Evolutionary conservation across 1,140 invertebrate genomes (phyloP).

Genomic region (Neotoxoptera formosana): DNA sequence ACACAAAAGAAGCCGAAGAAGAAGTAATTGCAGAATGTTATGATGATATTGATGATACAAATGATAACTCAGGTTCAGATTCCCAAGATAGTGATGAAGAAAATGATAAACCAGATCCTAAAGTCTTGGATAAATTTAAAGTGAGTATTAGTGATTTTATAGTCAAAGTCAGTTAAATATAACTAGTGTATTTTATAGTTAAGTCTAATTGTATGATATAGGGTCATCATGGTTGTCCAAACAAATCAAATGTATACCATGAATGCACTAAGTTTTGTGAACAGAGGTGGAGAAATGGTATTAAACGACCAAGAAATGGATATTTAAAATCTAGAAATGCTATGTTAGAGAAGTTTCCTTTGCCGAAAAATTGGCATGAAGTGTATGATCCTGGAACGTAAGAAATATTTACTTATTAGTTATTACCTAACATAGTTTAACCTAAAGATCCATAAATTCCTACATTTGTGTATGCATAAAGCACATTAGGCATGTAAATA

Average conservation of each 20-base stretch:
- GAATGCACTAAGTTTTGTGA: constrained; percentile 90
- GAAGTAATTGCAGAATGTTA: constrained; percentile 61
- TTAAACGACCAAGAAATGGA: constrained; percentile 73
- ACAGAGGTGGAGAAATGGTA: constrained; percentile 84
- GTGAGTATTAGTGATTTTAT: constrained; percentile 64
- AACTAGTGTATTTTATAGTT: too few species aligned
- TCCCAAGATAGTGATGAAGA: constrained; percentile 57
- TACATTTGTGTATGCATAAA: too few species aligned
- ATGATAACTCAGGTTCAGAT: constrained; percentile 33
- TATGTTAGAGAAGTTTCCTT: constrained; percentile 87
- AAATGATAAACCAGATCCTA: constrained; percentile 56
- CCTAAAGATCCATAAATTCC: neutral
- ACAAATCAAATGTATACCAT: constrained; percentile 95
- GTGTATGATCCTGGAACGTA: constrained; percentile 89
- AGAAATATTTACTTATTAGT: constrained; percentile 61
- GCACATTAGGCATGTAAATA: too few species aligned
- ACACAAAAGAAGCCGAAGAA: constrained; percentile 48
- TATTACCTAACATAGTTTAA: neutral
- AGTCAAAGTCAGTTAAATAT: neutral
- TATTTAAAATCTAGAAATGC: constrained; percentile 78
- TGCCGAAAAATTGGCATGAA: constrained; percentile 92
- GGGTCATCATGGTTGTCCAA: constrained; percentile 87
- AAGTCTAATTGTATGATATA: constrained; percentile 61
- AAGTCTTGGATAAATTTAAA: constrained; percentile 58
- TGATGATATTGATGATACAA: constrained; percentile 61